A percentile compares a stretch with the other conserved stretches of the same genome.
Evolutionary conservation across 2,888 invertebrate genomes (phyloP).

Genomic region (Eledone cirrhosa): DNA sequence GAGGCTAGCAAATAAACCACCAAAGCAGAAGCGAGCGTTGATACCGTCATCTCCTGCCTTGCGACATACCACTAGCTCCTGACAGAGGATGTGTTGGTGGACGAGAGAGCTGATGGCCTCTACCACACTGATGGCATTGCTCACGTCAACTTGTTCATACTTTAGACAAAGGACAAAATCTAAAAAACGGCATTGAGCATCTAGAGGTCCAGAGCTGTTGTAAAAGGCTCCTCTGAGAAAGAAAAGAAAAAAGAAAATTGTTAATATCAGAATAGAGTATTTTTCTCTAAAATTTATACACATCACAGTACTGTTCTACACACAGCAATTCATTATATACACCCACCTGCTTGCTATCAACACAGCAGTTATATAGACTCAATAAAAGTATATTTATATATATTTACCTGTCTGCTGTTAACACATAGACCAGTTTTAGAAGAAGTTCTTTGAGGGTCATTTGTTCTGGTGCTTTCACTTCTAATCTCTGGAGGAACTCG

Average conservation of each 20-base stretch:
- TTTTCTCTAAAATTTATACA: too few relatives aligned
- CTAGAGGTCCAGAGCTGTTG: constrained; percentile 72
- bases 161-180: constrained; percentile 75
- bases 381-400: too few relatives aligned
- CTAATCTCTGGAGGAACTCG: constrained; percentile 76
- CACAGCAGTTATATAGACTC: too few relatives aligned
- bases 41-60: constrained; percentile 67
- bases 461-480: constrained; percentile 74
- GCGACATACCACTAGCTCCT: constrained; percentile 57
- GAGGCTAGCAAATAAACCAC: constrained; percentile 78
- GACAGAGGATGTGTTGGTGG: constrained; percentile 59
- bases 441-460: constrained; percentile 73
- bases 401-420: constrained; percentile 75
- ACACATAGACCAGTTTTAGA: constrained; percentile 77
- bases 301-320: too few relatives aligned
- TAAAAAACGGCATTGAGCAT: constrained; percentile 79
- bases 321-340: too few relatives aligned
- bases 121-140: constrained; percentile 78
- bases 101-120: constrained; percentile 73
- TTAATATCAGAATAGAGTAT: too few relatives aligned
- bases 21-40: constrained; percentile 72
- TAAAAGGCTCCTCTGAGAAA: constrained; percentile 68
- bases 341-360: too few relatives aligned
- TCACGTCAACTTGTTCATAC: constrained; percentile 76
- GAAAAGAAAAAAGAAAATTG: constrained; percentile 16